Base-by-base conservation (phyloP, 2,888 invertebrate genomes). In the Trichogramma evanescens region DNA sequence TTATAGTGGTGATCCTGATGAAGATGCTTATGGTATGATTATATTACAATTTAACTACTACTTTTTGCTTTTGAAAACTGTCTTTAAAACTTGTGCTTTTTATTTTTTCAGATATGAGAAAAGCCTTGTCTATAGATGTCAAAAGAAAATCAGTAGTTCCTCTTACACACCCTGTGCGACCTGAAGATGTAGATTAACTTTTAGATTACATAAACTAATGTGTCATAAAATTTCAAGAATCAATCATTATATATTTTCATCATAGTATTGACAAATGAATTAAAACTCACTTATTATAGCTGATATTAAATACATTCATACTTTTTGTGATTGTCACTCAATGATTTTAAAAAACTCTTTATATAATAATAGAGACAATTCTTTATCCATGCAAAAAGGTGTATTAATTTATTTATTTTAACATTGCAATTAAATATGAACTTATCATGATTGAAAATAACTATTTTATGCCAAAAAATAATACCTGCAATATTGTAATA, bases 1-100 rank as follows among this genome's bases (percentile, higher is more conserved):
- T 82, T 99, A 99, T 78, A 95, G 95, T 9, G 96, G 95, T 13
- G 95, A 96, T 79, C 91, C 93, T 38, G 97, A 98, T 79, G 99
- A 99, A 85, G 94, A 99, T 83, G 99, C 98, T 59, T 99, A 90
- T 83, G 99, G 96, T 95, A 81, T 79, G 71, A 65, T 54, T 48
- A 60, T 54, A 58, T 58, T 62, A 26, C 26, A 26, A 26, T 26
- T n/a, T 4, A 6, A 2, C n/a, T n/a, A 40, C 41, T 6, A 6
- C 4, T 50, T 62, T 38, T 6, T 44, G 45, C 54, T 26, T 26
- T 26, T 26, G 3, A 26, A 48, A 63, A 61, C 10, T 49, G 8
- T 49, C 38, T 43, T n/a, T 51, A 4, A n/a, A 56, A 42, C 8
- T 52, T 50, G 38, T 58, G 48, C 53, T 26, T 26, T 26, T 55